Evolutionary conservation across 2,888 invertebrate species (phyloP).

Genomic region (Schizaphis graminum): DNA sequence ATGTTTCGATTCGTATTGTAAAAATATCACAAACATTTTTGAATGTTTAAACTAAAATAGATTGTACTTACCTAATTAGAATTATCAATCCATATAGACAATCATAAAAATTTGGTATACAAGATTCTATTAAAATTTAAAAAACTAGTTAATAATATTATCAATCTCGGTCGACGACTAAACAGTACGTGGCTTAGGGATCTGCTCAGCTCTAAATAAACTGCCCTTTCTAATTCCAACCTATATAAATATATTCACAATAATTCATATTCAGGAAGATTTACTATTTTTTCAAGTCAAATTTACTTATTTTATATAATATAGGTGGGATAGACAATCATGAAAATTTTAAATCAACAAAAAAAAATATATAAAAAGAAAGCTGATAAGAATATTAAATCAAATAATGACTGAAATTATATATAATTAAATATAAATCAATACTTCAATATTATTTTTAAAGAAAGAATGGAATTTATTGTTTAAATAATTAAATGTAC

Average conservation of each 20-base stretch:
- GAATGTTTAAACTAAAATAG: no score
- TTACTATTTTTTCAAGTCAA: not conserved
- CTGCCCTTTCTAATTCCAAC: not conserved
- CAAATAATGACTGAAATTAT: not conserved
- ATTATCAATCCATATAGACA: no score
- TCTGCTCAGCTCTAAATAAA: not conserved
- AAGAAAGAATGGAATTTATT: not conserved
- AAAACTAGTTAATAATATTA: not conserved
- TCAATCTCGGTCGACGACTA: not conserved
- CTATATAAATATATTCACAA: not conserved
- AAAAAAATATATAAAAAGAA: not conserved
- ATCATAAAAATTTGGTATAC: no score
- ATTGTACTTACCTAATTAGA: not conserved
- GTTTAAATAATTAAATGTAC: not conserved
- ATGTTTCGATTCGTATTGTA: not conserved
- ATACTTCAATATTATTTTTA: not conserved
- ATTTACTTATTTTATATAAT: not conserved
- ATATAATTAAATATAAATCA: not conserved
- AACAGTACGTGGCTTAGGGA: not conserved
- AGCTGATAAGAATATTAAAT: not conserved
- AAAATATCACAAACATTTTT: not conserved
- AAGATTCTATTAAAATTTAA: not conserved
- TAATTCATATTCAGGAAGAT: not conserved
- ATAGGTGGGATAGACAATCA: not conserved
- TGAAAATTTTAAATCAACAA: not conserved